Percentiles rank a stretch among this genome's conserved stretches.
phyloP scores from a whole-genome alignment of 30 jellyfish, hydroid and myxozoan species.

The Hydra vulgaris region DNA sequence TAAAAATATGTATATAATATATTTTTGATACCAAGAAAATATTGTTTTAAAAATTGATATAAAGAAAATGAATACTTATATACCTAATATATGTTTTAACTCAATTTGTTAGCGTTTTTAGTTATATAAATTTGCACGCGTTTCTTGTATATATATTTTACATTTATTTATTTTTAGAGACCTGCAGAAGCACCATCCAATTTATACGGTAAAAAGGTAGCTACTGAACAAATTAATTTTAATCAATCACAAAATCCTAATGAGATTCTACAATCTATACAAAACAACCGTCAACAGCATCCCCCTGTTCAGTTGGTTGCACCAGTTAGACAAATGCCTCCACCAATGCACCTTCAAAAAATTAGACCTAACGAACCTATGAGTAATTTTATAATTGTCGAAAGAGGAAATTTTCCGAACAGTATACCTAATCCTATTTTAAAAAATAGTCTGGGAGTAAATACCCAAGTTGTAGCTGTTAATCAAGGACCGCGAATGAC shows the following conservation, averaged over 20 bases:
- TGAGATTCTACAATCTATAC: not conserved
- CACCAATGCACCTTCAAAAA: not conserved
- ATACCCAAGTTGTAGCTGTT: slow-evolving; percentile 28
- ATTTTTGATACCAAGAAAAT: too few relatives aligned
- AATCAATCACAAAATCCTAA: not conserved
- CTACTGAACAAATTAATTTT: not conserved
- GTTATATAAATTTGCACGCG: too few relatives aligned
- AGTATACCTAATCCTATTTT: not conserved
- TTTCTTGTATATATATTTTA: too few relatives aligned
- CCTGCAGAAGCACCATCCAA: not conserved
- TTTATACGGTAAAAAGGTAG: not conserved
- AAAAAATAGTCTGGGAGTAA: not conserved
- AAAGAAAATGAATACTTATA: too few relatives aligned
- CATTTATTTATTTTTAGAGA: not conserved
- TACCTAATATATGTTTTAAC: too few relatives aligned
- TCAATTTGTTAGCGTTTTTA: too few relatives aligned
- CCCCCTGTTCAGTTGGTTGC: slow-evolving; percentile 26
- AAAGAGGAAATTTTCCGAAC: not conserved
- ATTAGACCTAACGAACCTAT: not conserved
- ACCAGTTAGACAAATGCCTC: slow-evolving; percentile 19
- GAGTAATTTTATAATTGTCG: not conserved
- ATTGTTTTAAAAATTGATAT: too few relatives aligned
- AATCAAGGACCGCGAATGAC: slow-evolving; percentile 31
- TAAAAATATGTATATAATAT: too few relatives aligned
- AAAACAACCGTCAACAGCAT: not conserved